Conservation (phyloP, 2,113 vertebrate species). For the Typhlomys cinereus region DNA sequence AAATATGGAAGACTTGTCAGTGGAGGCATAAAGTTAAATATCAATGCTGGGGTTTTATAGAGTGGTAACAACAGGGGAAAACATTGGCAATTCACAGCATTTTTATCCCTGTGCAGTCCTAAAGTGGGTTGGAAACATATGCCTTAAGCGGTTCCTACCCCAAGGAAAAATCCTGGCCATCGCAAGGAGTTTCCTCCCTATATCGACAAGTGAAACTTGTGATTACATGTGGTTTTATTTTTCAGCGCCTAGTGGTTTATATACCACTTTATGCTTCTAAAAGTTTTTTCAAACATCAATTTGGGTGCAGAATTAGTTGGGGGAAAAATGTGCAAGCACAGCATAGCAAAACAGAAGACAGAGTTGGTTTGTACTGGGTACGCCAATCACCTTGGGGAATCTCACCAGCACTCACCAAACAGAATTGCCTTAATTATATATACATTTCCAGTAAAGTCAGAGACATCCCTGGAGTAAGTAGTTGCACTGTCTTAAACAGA, state of each 20-base stretch:
- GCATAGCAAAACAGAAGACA: not conserved
- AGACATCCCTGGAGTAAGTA: not conserved
- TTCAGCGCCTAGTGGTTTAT: not conserved
- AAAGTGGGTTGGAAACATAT: not conserved
- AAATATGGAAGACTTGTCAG: not conserved
- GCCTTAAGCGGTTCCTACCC: not conserved
- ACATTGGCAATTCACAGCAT: not conserved
- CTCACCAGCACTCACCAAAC: not conserved
- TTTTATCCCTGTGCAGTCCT: not conserved
- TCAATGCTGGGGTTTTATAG: not conserved
- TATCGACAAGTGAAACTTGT: not conserved
- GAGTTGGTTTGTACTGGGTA: not conserved
- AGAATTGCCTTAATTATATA: not conserved
- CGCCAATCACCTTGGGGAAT: not conserved
- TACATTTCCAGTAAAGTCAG: not conserved
- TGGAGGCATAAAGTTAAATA: not conserved
- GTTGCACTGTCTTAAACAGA: not conserved
- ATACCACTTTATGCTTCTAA: not conserved
- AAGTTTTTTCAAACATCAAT: constrained; percentile 9
- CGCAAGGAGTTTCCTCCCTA: not conserved
- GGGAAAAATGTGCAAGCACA: not conserved
- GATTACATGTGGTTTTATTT: constrained; percentile 4
- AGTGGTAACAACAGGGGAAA: not conserved
- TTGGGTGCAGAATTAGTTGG: not conserved
- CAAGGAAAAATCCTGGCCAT: not conserved